Evolutionary conservation across 2,797 vertebrate genomes (phyloP), one percentile per base, ranked within the genome.

Genomic region (Gadopsis marmoratus): DNA sequence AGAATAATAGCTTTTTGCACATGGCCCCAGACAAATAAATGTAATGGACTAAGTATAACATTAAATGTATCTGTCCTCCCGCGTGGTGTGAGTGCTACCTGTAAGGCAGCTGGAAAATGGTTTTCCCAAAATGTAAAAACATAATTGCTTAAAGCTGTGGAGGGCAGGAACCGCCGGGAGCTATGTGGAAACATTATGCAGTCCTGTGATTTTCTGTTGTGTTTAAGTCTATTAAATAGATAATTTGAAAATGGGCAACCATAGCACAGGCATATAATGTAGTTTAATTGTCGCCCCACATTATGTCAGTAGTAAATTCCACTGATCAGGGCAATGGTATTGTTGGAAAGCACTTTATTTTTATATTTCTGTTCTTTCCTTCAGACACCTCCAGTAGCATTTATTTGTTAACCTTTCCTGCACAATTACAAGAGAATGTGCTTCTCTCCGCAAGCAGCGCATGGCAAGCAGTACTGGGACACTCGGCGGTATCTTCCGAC

Each of bases 61-160:
- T 60, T 79, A 39, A 62, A 58, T 23, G 9, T 69, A 67, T 75
- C 54, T 33, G 13, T 67, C 56, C 60, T 35, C 13, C 55, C n/a
- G 51, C 71, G 60, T 47, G 48, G 62, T 29, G 76, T 66, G 35
- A 71, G 11, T 23, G 48, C 50, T 89, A 89, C 87, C 89, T 91
- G 85, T 69, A 60, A 63, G 71, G 68, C 89, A 91, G 82, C 85
- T 93, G 89, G 88, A 82, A 92, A 76, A 90, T 81, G 86, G 86
- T 92, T 89, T 89, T 41, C 67, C 74, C 85, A 61, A 89, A 86
- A 93, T 89, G 84, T 89, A 84, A 88, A 90, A 91, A 73, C 82
- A 64, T 92, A 93, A 94, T 92, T 90, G 83, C 54, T 94, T 83
- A 80, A 93, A 94, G 88, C 83, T 95, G 89, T 50, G 61, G 63